phyloP scores from a whole-genome alignment of 2,797 vertebrate genomes.

The Halcyon chelicuti region DNA sequence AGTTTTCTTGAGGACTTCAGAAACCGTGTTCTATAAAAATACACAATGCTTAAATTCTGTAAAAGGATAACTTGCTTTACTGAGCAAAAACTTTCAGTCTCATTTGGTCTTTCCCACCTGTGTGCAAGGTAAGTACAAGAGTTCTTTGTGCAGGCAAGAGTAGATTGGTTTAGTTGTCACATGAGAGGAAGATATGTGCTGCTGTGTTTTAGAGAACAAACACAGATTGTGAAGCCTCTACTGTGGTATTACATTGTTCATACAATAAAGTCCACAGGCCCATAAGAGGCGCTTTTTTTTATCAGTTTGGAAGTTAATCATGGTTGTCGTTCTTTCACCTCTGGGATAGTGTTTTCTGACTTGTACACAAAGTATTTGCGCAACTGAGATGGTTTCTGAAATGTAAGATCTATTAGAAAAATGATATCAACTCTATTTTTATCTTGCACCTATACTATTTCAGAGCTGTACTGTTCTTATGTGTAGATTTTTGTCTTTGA shows the following conservation, averaged over 20 bases:
- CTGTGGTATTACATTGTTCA: slow-evolving; percentile 68
- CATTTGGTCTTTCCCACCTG: slow-evolving; percentile 76
- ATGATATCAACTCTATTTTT: background rate
- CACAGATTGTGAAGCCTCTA: slow-evolving; percentile 69
- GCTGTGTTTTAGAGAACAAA: slow-evolving; percentile 71
- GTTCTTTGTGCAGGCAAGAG: slow-evolving; percentile 74
- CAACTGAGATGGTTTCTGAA: background rate
- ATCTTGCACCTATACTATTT: background rate
- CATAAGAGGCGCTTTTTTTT: slow-evolving; percentile 48
- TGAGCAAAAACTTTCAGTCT: slow-evolving; percentile 48
- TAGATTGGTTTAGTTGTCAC: slow-evolving; percentile 77
- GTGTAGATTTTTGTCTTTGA: background rate
- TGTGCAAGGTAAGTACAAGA: slow-evolving; percentile 65
- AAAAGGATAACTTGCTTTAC: slow-evolving; percentile 1
- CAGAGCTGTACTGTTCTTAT: background rate
- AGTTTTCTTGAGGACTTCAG: background rate
- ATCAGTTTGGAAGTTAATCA: slow-evolving; percentile 44
- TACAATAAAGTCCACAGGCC: slow-evolving; percentile 37
- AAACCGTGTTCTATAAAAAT: background rate
- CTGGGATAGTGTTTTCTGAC: background rate
- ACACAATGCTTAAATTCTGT: background rate
- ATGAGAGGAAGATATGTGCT: slow-evolving; percentile 75
- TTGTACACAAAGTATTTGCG: background rate
- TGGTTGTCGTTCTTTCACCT: slow-evolving; percentile 12
- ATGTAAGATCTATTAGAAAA: background rate